Percentiles rank a stretch among this genome's conserved stretches.
These are phyloP conservation scores for Steinernema carpocapsae DNA, from an alignment of 2,888 invertebrate genomes.

Conservation along the genomic window DNA sequence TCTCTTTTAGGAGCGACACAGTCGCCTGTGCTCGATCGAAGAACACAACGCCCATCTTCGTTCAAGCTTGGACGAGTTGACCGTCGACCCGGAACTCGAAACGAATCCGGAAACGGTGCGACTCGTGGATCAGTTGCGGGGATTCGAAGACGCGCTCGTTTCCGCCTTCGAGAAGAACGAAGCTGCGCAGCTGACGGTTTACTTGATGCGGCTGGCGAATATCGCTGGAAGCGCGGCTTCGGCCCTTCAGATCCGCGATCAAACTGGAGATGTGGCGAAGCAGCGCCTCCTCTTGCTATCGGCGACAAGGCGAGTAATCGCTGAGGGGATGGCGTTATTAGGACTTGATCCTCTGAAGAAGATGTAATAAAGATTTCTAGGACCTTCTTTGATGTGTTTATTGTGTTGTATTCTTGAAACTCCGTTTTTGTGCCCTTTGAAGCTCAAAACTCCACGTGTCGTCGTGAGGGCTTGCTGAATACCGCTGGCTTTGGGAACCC, in stretches of 20 bases:
- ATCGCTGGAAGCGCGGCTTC: conserved; percentile 53
- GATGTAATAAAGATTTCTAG: conserved; percentile 46
- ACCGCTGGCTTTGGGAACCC: too few species aligned
- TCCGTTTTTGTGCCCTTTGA: too few species aligned
- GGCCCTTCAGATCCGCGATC: conserved; percentile 47
- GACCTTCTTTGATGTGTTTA: conserved; percentile 26
- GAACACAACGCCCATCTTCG: conserved; percentile 51
- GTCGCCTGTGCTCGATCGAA: conserved; percentile 54
- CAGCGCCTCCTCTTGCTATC: conserved; percentile 60
- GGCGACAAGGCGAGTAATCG: conserved; percentile 57
- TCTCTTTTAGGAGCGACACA: conserved; percentile 49
- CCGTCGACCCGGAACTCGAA: background rate
- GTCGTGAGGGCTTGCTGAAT: too few species aligned
- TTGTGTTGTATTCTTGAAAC: background rate
- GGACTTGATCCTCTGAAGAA: conserved; percentile 55
- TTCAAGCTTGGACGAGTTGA: conserved; percentile 37
- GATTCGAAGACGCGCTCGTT: conserved; percentile 12
- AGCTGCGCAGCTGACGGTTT: conserved; percentile 54
- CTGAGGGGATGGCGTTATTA: conserved; percentile 58
- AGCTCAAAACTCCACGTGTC: too few species aligned
- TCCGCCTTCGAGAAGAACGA: conserved; percentile 48
- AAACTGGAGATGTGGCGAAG: conserved; percentile 48
- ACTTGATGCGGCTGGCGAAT: conserved; percentile 51
- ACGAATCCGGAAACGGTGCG: conserved; percentile 32
- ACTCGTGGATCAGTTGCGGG: conserved; percentile 10